phyloP scores from a whole-genome alignment of 2,113 vertebrate genomes.

The Sinocyclocheilus grahami region DNA sequence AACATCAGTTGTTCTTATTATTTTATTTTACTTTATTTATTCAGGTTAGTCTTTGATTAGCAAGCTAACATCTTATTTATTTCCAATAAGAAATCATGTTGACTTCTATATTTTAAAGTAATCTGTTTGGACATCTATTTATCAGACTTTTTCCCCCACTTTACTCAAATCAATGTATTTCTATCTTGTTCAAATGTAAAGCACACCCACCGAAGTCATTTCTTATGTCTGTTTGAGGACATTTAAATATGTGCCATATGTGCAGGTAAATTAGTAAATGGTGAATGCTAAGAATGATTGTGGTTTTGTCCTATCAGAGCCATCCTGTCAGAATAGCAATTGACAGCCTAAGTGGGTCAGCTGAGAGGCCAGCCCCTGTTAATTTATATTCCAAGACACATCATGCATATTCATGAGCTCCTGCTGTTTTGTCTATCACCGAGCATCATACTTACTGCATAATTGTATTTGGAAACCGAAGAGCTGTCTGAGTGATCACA shows the following conservation, averaged over 20 bases:
- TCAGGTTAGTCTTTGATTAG: not conserved
- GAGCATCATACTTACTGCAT: constrained; percentile 81
- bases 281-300: constrained; percentile 74
- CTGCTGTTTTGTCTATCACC: constrained; percentile 98
- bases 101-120: not conserved
- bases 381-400: constrained; percentile 94
- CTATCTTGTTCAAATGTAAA: constrained; percentile 9
- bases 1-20: not conserved
- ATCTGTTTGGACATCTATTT: not conserved
- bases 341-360: constrained; percentile 96
- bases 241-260: constrained; percentile 78
- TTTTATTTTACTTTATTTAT: not conserved
- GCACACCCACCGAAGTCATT: not conserved
- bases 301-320: constrained; percentile 81
- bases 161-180: not conserved
- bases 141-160: not conserved
- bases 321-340: constrained; percentile 86
- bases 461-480: constrained; percentile 75
- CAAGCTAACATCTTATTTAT: not conserved
- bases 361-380: constrained; percentile 88
- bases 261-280: constrained; percentile 79
- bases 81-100: not conserved
- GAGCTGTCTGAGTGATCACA: constrained; percentile 74
- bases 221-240: constrained; percentile 24
- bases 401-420: constrained; percentile 96